Conservation (phyloP, 2,888 invertebrate genomes). For the Melipona beecheii region DNA sequence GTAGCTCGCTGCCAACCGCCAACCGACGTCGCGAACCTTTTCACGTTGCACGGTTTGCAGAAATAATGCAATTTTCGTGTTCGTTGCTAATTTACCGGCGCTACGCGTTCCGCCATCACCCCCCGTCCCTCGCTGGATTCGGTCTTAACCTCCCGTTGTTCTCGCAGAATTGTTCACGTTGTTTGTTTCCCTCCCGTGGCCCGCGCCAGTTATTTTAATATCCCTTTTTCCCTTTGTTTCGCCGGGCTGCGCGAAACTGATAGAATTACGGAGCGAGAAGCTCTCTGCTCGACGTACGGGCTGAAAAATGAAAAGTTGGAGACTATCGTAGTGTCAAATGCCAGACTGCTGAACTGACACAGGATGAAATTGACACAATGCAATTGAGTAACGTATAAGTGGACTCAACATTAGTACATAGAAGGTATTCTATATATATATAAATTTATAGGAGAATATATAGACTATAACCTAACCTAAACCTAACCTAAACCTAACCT, state of each 20-base stretch:
- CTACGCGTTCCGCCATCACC: conserved; percentile 50
- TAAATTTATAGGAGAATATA: too few species aligned
- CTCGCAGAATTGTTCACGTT: conserved; percentile 36
- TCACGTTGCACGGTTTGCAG: conserved; percentile 43
- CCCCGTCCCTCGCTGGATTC: conserved; percentile 58
- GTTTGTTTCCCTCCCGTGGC: conserved; percentile 26
- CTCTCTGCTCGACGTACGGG: background rate
- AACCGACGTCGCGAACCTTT: conserved; percentile 34
- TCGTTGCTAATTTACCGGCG: conserved; percentile 64
- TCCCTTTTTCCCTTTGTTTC: background rate
- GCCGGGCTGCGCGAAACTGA: background rate
- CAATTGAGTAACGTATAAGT: background rate
- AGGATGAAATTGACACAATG: too few species aligned
- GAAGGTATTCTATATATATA: too few species aligned
- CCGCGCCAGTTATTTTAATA: conserved; percentile 21
- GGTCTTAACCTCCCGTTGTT: conserved; percentile 58
- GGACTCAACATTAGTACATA: background rate
- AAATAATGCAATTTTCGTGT: conserved; percentile 73
- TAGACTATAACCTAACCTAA: too few species aligned
- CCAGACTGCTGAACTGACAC: background rate
- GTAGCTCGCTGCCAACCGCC: background rate
- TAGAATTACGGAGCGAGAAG: background rate
- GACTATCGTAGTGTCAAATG: background rate
- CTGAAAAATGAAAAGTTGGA: background rate
- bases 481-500: too few species aligned